Evolutionary conservation across 2,113 vertebrate genomes (phyloP).

Genomic region (Gallinago media): DNA sequence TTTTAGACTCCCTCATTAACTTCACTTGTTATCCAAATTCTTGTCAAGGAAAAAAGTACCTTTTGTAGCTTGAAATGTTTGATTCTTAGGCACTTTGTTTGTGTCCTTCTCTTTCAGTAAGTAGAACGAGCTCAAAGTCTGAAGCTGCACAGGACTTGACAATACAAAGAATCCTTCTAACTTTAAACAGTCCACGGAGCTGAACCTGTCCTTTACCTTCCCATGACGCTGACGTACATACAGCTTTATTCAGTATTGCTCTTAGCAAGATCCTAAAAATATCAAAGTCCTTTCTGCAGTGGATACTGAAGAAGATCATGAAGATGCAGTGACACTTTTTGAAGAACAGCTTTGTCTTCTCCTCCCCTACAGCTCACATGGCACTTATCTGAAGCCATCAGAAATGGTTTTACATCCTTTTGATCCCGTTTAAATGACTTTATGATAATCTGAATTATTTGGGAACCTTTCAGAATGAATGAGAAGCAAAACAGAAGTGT

Average conservation of each 20-base stretch:
- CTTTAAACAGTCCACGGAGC: background rate
- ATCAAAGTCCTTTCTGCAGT: background rate
- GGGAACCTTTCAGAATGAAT: background rate
- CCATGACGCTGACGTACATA: background rate
- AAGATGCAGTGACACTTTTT: background rate
- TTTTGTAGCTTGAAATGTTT: background rate
- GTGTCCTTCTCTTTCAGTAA: background rate
- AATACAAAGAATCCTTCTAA: background rate
- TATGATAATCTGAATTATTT: background rate
- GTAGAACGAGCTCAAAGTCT: background rate
- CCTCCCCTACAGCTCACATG: background rate
- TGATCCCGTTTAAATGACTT: background rate
- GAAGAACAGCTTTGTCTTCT: background rate
- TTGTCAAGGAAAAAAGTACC: background rate
- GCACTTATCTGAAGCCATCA: background rate
- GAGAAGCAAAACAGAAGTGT: background rate
- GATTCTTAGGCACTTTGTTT: background rate
- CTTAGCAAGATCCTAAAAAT: background rate
- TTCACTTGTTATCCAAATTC: background rate
- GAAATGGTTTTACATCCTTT: background rate
- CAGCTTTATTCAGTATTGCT: background rate
- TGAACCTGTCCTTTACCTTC: background rate
- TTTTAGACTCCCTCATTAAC: background rate
- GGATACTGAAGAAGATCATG: no score
- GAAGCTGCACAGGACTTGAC: background rate